Evolutionary conservation across 2,113 vertebrate genomes (phyloP), one percentile per base, ranked within the genome.

Genomic region (Gambusia affinis): DNA sequence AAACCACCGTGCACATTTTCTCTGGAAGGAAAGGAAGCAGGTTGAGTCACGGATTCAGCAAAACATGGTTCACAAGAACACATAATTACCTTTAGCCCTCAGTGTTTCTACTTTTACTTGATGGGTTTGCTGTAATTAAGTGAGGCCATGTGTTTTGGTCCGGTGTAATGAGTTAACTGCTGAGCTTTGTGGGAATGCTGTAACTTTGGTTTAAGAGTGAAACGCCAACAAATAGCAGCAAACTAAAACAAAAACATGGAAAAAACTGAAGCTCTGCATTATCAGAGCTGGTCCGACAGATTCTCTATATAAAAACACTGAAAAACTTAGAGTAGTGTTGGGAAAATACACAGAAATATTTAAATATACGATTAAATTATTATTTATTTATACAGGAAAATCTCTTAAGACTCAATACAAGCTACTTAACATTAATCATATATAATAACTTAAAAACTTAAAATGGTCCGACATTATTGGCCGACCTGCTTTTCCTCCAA

Each of bases 1-100:
- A 99, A 67, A 99, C 98, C 95, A 99, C 98, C 0, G 98, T 99
- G 89, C 98, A 99, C 95, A 97, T 95, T 93, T 95, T 96, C 61
- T 98, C 93, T 91, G 88, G 37, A 73, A 80, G 24, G 35, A 30
- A 27, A 30, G 5, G 64, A 31, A 5, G 27, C 70, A 4, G 67
- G 27, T 42, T 8, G 6, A 61, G 64, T 24, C 63, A 47, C 61
- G 27, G 10, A n/a, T 60, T 3, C 8, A 82, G 83, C 68, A 65
- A 28, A 87, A 66, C 29, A 27, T 27, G 70, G 60, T 73, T 71
- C 60, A 42, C 33, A 44, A 57, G 78, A 87, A 73, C 30, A 57
- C 73, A 74, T 39, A 39, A 80, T 74, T 72, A 71, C 70, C 1
- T 70, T 83, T 68, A 84, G 80, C 80, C 70, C 76, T 78, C n/a